phyloP scores from a whole-genome alignment of 2,888 invertebrate genomes.

The Aricia artaxerxes region DNA sequence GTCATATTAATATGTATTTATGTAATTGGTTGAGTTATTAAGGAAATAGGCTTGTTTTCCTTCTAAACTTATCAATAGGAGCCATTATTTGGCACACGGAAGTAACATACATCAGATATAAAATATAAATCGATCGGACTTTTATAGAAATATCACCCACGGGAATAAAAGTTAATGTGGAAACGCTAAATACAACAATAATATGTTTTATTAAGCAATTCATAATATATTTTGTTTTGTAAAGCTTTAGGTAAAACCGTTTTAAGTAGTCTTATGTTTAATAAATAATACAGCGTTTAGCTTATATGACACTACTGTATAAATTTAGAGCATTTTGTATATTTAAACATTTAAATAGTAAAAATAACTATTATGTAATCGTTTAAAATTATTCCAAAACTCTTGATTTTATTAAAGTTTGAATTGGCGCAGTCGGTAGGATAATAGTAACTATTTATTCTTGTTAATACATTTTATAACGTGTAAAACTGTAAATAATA shows the following conservation, averaged over 20 bases:
- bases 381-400: too few relatives aligned
- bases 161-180: not conserved
- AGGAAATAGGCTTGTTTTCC: conserved; percentile 8
- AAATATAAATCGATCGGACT: not conserved
- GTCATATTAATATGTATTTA: conserved; percentile 14
- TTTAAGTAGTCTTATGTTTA: too few relatives aligned
- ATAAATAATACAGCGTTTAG: too few relatives aligned
- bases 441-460: too few relatives aligned
- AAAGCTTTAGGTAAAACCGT: too few relatives aligned
- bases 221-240: too few relatives aligned
- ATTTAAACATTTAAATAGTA: too few relatives aligned
- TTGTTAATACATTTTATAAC: too few relatives aligned
- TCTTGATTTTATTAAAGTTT: not conserved
- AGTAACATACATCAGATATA: not conserved
- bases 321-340: too few relatives aligned
- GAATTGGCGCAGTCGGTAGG: not conserved
- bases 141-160: not conserved
- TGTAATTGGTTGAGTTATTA: conserved; percentile 17
- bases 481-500: too few relatives aligned
- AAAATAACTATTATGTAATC: too few relatives aligned
- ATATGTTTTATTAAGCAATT: not conserved
- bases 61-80: not conserved
- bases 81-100: not conserved
- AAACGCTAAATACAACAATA: not conserved
- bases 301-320: too few relatives aligned